A percentile compares a stretch with the other conserved stretches of the same genome.
These are phyloP conservation scores for Achatina immaculata DNA, from an alignment of 1,140 invertebrate genomes.

Conservation along the genomic window DNA sequence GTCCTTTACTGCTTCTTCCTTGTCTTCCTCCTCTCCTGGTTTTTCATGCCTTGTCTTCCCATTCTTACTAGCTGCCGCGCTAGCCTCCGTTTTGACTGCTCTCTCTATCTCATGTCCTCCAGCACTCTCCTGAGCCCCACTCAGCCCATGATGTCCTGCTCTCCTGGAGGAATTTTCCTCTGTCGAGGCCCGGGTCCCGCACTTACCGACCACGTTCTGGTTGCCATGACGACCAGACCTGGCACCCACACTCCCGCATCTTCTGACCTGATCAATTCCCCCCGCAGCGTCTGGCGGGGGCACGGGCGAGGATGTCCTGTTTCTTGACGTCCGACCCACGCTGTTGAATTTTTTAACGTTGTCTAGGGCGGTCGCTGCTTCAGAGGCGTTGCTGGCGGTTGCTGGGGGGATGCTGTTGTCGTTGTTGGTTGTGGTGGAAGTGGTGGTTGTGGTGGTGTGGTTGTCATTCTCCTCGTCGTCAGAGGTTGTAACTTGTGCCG, in stretches of 20 bases:
- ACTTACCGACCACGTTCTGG: neutral
- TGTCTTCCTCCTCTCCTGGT: neutral
- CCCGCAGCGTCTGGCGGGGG: neutral
- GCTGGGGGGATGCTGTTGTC: neutral
- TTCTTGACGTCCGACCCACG: neutral
- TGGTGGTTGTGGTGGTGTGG: neutral
- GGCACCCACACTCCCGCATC: neutral
- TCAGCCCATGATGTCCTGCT: neutral
- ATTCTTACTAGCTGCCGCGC: neutral
- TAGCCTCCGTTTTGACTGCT: neutral
- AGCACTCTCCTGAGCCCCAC: neutral
- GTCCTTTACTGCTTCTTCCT: neutral
- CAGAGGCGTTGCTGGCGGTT: neutral
- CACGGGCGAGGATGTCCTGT: neutral
- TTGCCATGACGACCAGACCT: conserved; percentile 30
- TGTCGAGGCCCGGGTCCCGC: neutral
- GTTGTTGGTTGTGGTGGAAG: neutral
- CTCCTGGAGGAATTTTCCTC: neutral
- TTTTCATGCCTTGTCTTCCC: neutral
- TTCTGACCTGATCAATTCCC: no score
- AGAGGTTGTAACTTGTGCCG: conserved; percentile 11
- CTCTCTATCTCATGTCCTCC: neutral
- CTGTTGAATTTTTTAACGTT: neutral
- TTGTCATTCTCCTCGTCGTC: conserved; percentile 11
- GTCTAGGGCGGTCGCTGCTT: neutral